These are phyloP conservation scores for Macrophya annulata DNA, from an alignment of 2,888 invertebrate genomes.

Conservation along the genomic window DNA sequence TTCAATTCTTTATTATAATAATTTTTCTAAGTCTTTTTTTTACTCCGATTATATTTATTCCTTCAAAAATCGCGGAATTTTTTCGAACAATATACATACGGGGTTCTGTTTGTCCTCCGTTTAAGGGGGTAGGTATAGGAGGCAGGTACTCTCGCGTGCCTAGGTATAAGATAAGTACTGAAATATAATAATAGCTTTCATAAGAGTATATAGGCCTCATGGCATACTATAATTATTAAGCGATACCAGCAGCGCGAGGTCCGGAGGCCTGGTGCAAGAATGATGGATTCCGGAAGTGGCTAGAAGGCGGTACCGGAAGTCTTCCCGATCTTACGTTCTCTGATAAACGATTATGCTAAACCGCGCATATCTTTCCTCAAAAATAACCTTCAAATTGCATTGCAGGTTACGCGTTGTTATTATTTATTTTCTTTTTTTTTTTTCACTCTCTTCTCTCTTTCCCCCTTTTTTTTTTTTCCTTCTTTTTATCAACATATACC, in stretches of 20 bases:
- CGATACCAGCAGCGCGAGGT: constrained; percentile 21
- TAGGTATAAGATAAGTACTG: constrained; percentile 40
- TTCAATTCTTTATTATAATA: neutral
- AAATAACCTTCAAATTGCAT: neutral
- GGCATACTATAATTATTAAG: constrained; percentile 28
- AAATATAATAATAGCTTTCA: constrained; percentile 45
- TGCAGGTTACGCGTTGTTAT: neutral
- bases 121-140: neutral
- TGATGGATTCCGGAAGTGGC: constrained; percentile 40
- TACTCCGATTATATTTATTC: neutral
- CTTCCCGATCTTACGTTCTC: constrained; percentile 35
- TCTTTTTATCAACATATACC: no score
- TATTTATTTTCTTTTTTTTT: no score
- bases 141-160: constrained; percentile 18
- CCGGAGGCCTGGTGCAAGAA: neutral
- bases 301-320: constrained; percentile 52
- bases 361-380: neutral
- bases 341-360: constrained; percentile 32
- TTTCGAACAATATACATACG: neutral
- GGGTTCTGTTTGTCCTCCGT: neutral
- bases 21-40: neutral
- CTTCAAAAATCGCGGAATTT: neutral
- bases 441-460: no score
- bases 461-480: no score
- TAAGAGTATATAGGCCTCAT: constrained; percentile 36